Percentiles rank a stretch among this genome's conserved stretches.
Conservation (phyloP, 37 sponge, comb jelly and placozoan genomes). For the Theonella swinhoei region DNA sequence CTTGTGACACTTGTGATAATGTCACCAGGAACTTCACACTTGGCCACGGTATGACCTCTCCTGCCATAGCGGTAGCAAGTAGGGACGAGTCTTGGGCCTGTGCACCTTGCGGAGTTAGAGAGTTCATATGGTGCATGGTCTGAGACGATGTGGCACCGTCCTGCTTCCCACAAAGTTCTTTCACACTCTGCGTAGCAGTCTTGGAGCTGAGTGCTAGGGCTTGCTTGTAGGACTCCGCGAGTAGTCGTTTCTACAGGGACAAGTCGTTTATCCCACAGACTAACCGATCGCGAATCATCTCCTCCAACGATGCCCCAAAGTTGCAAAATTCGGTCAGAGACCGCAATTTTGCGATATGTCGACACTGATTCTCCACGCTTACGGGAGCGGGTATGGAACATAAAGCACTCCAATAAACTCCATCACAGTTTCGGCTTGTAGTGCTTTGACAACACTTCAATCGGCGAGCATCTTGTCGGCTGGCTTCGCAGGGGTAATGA, state of each 20-base stretch:
- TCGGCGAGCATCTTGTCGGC: conserved; percentile 15
- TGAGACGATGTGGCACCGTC: not conserved
- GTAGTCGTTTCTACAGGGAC: not conserved
- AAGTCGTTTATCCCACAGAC: conserved; percentile 43
- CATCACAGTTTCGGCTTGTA: conserved; percentile 18
- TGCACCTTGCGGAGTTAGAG: not conserved
- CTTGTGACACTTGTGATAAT: conserved; percentile 49
- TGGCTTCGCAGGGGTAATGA: conserved; percentile 22
- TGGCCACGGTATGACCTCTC: conserved; percentile 3
- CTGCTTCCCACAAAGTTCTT: conserved; percentile 12
- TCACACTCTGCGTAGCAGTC: conserved; percentile 11
- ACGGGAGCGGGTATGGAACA: conserved; percentile 15
- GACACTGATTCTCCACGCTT: conserved; percentile 38
- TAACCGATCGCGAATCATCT: conserved; percentile 28
- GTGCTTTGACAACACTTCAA: not conserved
- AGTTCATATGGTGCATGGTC: not conserved
- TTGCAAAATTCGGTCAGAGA: conserved; percentile 15
- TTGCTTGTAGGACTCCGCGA: conserved; percentile 2
- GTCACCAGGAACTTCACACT: conserved; percentile 35
- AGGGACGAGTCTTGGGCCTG: not conserved
- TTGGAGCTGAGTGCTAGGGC: conserved; percentile 35
- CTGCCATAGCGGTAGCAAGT: conserved; percentile 28
- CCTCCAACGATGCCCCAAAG: conserved; percentile 24
- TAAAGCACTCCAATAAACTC: conserved; percentile 35
- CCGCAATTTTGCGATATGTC: conserved; percentile 25